Conservation (phyloP, 2,113 vertebrate genomes). For the Stigmatopora nigra region DNA sequence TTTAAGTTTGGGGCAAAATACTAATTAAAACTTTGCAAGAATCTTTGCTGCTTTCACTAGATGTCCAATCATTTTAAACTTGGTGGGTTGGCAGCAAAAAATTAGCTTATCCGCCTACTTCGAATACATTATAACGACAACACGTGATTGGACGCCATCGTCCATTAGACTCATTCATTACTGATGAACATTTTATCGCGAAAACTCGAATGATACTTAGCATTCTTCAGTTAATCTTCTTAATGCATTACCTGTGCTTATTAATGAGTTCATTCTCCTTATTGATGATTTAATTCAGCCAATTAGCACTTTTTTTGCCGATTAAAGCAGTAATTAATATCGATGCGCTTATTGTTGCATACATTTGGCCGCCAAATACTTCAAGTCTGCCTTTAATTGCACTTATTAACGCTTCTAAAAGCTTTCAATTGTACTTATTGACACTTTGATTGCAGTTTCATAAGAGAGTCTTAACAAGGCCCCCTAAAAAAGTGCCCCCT, state of each 20-base stretch:
- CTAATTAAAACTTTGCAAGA: background rate
- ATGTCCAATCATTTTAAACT: too few species aligned
- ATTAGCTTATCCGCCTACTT: too few species aligned
- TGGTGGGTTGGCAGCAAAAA: too few species aligned
- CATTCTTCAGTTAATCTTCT: background rate
- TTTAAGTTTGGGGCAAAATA: background rate
- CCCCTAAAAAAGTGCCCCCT: conserved; percentile 40
- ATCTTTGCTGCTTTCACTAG: background rate
- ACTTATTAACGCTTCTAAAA: too few species aligned
- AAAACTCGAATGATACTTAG: background rate
- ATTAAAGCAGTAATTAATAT: background rate
- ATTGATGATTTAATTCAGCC: background rate
- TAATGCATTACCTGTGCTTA: background rate
- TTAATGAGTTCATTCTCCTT: background rate
- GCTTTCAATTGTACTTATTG: background rate
- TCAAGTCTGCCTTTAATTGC: background rate
- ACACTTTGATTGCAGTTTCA: background rate
- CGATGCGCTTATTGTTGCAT: background rate
- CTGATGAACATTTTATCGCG: background rate
- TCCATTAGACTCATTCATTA: background rate
- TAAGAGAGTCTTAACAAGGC: background rate
- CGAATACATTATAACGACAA: too few species aligned
- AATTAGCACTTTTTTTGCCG: background rate
- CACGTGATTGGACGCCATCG: too few species aligned
- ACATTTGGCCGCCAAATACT: background rate